Conservation (phyloP, 1,140 invertebrate genomes). For the Tenebrio molitor region DNA sequence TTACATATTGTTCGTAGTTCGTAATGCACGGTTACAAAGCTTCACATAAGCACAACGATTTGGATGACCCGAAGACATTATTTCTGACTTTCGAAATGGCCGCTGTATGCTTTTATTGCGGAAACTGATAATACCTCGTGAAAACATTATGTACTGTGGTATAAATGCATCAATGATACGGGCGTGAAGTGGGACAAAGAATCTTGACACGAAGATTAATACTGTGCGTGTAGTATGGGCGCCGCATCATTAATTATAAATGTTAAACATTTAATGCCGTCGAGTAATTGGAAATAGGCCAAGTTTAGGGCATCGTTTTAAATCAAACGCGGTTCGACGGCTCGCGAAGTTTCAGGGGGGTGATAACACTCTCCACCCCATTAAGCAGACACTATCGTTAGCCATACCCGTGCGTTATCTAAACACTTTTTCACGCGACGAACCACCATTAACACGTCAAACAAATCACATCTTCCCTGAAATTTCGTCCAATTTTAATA, state of each 20-base stretch:
- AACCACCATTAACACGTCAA: slow-evolving; percentile 51
- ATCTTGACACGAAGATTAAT: slow-evolving; percentile 19
- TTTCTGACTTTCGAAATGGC: too few relatives aligned
- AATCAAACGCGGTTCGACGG: slow-evolving; percentile 53
- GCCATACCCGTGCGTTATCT: slow-evolving; percentile 46
- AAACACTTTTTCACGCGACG: slow-evolving; percentile 51
- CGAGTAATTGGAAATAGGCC: slow-evolving; percentile 52
- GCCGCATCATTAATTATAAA: slow-evolving; percentile 51
- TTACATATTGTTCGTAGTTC: too few relatives aligned
- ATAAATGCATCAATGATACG: background rate
- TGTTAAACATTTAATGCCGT: slow-evolving; percentile 49
- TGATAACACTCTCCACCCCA: slow-evolving; percentile 56
- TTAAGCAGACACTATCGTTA: slow-evolving; percentile 57
- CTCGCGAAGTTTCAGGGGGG: slow-evolving; percentile 49
- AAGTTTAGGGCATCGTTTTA: slow-evolving; percentile 50
- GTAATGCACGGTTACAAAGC: too few relatives aligned
- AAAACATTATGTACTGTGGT: too few relatives aligned
- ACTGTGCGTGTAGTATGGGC: slow-evolving; percentile 6
- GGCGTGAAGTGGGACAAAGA: slow-evolving; percentile 5
- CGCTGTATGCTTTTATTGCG: too few relatives aligned
- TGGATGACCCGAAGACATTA: too few relatives aligned
- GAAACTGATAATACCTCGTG: too few relatives aligned
- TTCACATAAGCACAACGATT: too few relatives aligned
- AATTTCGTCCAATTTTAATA: slow-evolving; percentile 7
- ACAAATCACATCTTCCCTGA: slow-evolving; percentile 15